phyloP scores from a whole-genome alignment of 2,797 vertebrate species.

The Channallabes apus region DNA sequence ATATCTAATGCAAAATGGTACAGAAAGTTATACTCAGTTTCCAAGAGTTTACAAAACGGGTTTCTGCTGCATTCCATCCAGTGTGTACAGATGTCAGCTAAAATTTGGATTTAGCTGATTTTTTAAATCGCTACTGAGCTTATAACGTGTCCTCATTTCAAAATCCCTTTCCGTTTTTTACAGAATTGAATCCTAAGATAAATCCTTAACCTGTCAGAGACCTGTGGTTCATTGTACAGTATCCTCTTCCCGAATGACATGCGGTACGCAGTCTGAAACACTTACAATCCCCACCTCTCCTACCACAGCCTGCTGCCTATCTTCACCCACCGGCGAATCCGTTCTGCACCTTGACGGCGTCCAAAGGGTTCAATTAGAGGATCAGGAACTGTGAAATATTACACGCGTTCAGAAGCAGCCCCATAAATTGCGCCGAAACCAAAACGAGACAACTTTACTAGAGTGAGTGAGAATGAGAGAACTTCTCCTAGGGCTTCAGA shows the following conservation, averaged over 20 bases:
- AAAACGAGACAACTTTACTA: slow-evolving; percentile 52
- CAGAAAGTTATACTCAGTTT: background rate
- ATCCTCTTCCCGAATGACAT: slow-evolving; percentile 37
- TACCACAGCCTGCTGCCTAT: slow-evolving; percentile 40
- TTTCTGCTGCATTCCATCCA: slow-evolving; percentile 19
- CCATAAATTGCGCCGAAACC: slow-evolving; percentile 49
- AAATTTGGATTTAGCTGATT: slow-evolving; percentile 55
- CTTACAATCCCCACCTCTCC: slow-evolving; percentile 26
- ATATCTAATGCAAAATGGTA: background rate
- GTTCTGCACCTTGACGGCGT: slow-evolving; percentile 44
- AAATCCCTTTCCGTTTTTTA: background rate
- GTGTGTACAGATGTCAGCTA: slow-evolving; percentile 38
- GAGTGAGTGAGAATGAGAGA: slow-evolving; percentile 35
- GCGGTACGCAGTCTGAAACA: slow-evolving; percentile 41
- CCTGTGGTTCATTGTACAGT: slow-evolving; percentile 44
- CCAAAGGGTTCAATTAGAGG: slow-evolving; percentile 51
- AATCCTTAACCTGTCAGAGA: slow-evolving; percentile 40
- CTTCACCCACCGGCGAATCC: slow-evolving; percentile 45
- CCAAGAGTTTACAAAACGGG: background rate
- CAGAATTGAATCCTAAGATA: slow-evolving; percentile 40
- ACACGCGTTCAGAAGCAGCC: slow-evolving; percentile 35
- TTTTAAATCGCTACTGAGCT: slow-evolving; percentile 45
- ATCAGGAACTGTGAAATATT: slow-evolving; percentile 50
- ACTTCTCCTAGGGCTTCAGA: slow-evolving; percentile 31
- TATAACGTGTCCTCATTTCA: slow-evolving; percentile 39